phyloP scores from a whole-genome alignment of 2,797 vertebrate genomes.

The Intellagama lesueurii region DNA sequence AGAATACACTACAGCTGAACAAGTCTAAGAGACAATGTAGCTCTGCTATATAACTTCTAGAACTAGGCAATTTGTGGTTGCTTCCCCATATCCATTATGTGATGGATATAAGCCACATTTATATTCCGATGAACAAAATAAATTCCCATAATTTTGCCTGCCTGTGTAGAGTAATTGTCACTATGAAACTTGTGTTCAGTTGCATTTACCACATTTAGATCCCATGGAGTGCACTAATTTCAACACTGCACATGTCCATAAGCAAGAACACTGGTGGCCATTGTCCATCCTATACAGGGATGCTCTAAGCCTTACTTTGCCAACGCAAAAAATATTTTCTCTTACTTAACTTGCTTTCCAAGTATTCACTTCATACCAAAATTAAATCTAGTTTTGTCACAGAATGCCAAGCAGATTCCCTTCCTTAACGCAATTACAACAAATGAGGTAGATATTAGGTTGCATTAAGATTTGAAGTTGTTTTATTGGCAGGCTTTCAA shows the following conservation, averaged over 20 bases:
- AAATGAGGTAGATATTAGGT: conserved; percentile 32
- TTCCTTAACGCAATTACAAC: conserved; percentile 5
- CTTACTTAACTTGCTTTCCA: background rate
- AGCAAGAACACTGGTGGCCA: background rate
- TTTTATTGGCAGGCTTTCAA: conserved; percentile 64
- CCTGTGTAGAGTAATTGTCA: background rate
- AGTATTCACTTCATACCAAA: background rate
- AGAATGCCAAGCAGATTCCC: background rate
- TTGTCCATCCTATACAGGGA: background rate
- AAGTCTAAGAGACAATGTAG: background rate
- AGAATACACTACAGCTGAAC: background rate
- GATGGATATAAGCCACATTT: background rate
- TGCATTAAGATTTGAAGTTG: conserved; percentile 49
- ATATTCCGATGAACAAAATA: background rate
- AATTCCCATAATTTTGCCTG: background rate
- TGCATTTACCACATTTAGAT: background rate
- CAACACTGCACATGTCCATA: background rate
- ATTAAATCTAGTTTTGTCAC: conserved; percentile 1
- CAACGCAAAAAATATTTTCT: background rate
- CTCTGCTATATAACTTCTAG: background rate
- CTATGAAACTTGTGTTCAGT: background rate
- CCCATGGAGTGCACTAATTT: background rate
- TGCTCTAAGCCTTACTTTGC: background rate
- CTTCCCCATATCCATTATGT: background rate
- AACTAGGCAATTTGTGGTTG: background rate